phyloP scores from a whole-genome alignment of 2,113 vertebrate species.

The Alligator sinensis region DNA sequence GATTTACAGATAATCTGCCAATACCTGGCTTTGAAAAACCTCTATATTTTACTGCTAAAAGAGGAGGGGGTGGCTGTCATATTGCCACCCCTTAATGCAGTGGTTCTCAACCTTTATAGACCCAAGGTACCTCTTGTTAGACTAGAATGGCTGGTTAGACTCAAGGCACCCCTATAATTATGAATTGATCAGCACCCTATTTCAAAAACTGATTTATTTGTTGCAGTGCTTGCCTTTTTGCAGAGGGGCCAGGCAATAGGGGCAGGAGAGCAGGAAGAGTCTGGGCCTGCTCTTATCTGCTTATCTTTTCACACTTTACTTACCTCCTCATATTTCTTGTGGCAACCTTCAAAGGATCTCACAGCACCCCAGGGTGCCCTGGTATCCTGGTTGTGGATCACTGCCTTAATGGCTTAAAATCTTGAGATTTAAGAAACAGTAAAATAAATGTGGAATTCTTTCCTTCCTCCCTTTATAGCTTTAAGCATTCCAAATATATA shows the following conservation, averaged over 20 bases:
- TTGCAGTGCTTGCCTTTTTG: no score
- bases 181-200: neutral
- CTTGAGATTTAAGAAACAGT: neutral
- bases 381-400: no score
- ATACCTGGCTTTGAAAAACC: neutral
- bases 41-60: neutral
- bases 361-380: no score
- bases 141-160: neutral
- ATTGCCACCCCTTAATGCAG: neutral
- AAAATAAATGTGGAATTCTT: neutral
- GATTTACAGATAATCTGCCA: neutral
- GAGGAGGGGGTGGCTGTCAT: neutral
- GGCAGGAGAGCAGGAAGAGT: no score
- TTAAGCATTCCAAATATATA: neutral
- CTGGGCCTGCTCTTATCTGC: no score
- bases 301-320: no score
- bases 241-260: no score
- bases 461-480: neutral
- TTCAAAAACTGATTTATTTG: no score
- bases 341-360: no score
- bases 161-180: neutral
- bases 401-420: neutral
- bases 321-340: no score
- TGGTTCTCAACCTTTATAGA: no score
- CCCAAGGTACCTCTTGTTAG: no score